Conservation (phyloP, 2,797 vertebrate genomes). For the Megaceryle alcyon region DNA sequence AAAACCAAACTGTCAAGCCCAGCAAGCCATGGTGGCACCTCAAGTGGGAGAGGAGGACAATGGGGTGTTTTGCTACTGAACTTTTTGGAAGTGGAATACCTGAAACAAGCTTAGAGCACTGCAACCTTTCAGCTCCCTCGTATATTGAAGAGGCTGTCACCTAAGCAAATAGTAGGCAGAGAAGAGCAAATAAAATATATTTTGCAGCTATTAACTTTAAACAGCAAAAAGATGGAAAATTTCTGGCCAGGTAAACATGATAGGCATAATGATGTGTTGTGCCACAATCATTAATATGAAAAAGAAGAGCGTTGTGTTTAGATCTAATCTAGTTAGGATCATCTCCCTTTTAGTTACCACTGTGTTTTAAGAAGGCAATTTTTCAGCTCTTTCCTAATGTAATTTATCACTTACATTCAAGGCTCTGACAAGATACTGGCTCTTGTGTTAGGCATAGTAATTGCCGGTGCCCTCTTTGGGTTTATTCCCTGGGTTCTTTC, state of each 20-base stretch:
- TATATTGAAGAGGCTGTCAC: background rate
- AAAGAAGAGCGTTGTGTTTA: background rate
- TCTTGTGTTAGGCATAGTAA: slow-evolving; percentile 50
- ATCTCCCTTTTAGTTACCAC: slow-evolving; percentile 40
- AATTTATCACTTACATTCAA: slow-evolving; percentile 62
- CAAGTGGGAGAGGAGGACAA: background rate
- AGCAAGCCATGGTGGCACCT: background rate
- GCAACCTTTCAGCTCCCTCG: background rate
- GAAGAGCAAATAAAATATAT: background rate
- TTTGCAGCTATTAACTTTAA: background rate
- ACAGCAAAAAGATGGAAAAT: background rate
- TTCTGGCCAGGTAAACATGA: background rate
- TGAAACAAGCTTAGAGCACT: background rate
- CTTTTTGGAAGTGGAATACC: background rate
- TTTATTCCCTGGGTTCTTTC: background rate
- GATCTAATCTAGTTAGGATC: slow-evolving; percentile 52
- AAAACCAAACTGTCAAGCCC: background rate
- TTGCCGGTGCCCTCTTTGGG: slow-evolving; percentile 36
- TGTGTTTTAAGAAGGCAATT: slow-evolving; percentile 68
- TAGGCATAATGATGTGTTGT: background rate
- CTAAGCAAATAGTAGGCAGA: background rate
- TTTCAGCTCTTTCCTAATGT: slow-evolving; percentile 44
- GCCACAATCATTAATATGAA: slow-evolving; percentile 15
- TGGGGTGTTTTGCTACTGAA: background rate
- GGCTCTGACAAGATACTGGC: slow-evolving; percentile 45